phyloP scores from a whole-genome alignment of 2,113 vertebrate species.

The Tricholaema leucomelas region DNA sequence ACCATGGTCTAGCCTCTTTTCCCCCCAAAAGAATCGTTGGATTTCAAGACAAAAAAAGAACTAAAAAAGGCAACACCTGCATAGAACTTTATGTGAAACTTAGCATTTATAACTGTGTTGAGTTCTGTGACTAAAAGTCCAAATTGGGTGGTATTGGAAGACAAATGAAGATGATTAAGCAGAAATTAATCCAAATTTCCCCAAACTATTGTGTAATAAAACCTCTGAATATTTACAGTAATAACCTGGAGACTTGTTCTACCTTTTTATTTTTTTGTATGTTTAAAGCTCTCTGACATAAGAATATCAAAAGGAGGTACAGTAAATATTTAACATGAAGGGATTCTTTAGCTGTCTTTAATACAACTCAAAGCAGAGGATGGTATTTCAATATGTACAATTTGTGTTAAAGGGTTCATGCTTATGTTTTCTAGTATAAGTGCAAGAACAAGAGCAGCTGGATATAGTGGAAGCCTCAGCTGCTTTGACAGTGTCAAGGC shows the following conservation, averaged over 20 bases:
- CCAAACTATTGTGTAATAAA: background rate
- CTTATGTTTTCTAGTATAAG: background rate
- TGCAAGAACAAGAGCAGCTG: background rate
- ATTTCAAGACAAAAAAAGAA: background rate
- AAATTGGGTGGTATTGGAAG: background rate
- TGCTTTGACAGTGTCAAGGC: background rate
- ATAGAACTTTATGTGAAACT: background rate
- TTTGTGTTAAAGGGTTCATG: background rate
- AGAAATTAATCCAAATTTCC: background rate
- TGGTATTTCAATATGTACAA: background rate
- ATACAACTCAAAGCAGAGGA: background rate
- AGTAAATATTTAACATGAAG: constrained; percentile 35
- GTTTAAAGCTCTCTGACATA: background rate
- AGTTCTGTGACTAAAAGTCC: background rate
- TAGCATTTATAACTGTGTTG: background rate
- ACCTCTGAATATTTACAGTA: background rate
- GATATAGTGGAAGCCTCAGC: background rate
- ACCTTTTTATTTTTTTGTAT: background rate
- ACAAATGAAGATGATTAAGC: background rate
- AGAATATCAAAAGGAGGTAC: background rate
- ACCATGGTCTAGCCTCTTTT: background rate
- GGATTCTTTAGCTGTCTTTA: background rate
- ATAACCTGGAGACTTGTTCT: background rate
- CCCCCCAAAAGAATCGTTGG: fast-evolving
- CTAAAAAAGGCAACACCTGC: background rate